Conservation (phyloP, 2,888 invertebrate genomes). For the Glyphotaelius pellucidus region DNA sequence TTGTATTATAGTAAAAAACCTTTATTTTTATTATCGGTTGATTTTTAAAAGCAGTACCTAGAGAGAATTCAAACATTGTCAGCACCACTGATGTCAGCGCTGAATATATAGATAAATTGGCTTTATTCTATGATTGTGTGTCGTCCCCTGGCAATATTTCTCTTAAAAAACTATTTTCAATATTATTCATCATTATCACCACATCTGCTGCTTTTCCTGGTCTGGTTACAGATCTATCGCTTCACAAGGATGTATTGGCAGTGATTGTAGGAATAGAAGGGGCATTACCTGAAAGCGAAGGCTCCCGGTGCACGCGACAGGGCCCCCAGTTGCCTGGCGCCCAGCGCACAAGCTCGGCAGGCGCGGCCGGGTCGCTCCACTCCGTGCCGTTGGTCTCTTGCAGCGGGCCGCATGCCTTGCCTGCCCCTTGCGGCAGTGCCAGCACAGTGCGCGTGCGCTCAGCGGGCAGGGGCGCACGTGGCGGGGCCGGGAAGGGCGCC, state of each 20-base stretch:
- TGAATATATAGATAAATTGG: too few species aligned
- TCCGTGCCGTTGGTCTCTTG: conserved; percentile 69
- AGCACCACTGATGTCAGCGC: too few species aligned
- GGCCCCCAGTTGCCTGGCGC: conserved; percentile 77
- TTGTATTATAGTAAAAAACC: too few species aligned
- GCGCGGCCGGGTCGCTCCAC: conserved; percentile 69
- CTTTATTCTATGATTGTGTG: too few species aligned
- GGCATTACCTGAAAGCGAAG: neutral
- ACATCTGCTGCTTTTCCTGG: neutral
- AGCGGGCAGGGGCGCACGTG: conserved; percentile 68
- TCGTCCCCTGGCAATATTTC: too few species aligned
- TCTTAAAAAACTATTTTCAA: too few species aligned
- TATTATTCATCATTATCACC: too few species aligned
- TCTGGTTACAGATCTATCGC: neutral
- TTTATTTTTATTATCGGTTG: too few species aligned
- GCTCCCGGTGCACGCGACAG: conserved; percentile 68
- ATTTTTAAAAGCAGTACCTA: too few species aligned
- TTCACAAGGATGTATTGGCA: neutral
- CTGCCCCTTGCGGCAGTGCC: conserved; percentile 74
- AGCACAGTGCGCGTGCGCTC: conserved; percentile 74
- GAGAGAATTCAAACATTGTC: too few species aligned
- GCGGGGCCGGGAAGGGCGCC: conserved; percentile 76
- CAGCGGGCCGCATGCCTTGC: conserved; percentile 75
- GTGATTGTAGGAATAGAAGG: too few species aligned
- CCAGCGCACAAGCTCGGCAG: conserved; percentile 76